Evolutionary conservation across 2,113 vertebrate genomes (phyloP), one percentile per base, ranked within the genome.

Genomic region (Pangasianodon hypophthalmus): DNA sequence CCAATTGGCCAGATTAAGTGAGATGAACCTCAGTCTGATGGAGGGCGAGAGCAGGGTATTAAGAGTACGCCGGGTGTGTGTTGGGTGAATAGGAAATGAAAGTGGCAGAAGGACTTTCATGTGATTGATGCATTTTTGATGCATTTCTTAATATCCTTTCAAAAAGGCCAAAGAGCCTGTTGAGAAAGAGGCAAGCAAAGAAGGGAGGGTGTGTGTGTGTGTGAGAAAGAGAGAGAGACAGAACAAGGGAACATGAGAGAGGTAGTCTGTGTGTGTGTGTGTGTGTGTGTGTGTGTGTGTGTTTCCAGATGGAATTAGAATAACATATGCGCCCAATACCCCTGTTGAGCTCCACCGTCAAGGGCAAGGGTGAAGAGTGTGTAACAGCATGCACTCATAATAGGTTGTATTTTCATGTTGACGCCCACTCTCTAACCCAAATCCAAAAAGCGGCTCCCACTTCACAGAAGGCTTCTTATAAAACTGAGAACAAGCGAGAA

Each of bases 71-170:
- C 4, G 58, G 81, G 82, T 4, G 26, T 69, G 56, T 80, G 87
- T 79, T 41, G 58, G 62, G 60, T 88, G 77, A 87, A 90, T 88
- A 84, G 81, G 67, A 90, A 90, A 90, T 87, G 56, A 82, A 87
- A 90, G 89, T 84, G 86, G 87, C 83, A 64, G 82, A 73, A 64
- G 87, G 85, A 85, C 82, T 87, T 85, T 89, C 77, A 79, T 71
- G 84, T 91, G 92, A 91, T 89, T 91, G 84, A 91, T 88, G 91
- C 54, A 69, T 85, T 92, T 92, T 77, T 92, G 41, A 86, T 90
- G 75, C 60, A 56, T 77, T 79, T 87, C 64, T 84, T 79, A 87
- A 89, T 90, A 69, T 84, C 83, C 84, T 87, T 69, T 71, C 56
- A 54, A 80, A 87, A 87, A 80, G 62, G 48, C 82, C 79, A 88